Percentiles rank a stretch among this genome's conserved stretches.
phyloP scores from a whole-genome alignment of 2,113 vertebrate genomes.

The Nasalis larvatus region DNA sequence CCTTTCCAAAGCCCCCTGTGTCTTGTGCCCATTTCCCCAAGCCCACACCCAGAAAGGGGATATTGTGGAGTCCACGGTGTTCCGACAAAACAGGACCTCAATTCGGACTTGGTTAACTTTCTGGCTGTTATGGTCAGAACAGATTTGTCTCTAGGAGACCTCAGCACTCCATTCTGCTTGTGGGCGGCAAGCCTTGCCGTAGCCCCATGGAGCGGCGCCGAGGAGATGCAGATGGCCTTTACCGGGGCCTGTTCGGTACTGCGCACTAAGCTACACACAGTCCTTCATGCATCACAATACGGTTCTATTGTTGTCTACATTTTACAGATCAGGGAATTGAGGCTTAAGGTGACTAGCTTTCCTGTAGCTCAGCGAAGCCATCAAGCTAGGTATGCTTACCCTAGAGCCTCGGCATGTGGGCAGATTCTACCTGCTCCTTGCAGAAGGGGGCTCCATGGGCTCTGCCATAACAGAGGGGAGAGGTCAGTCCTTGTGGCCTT shows the following conservation, averaged over 20 bases:
- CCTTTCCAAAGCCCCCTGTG: rapidly evolving
- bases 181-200: rapidly evolving
- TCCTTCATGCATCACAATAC: rapidly evolving
- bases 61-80: rapidly evolving
- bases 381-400: rapidly evolving
- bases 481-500: too few species aligned
- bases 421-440: rapidly evolving
- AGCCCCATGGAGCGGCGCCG: rapidly evolving
- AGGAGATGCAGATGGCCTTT: background rate
- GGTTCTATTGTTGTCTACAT: rapidly evolving
- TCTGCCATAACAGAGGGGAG: rapidly evolving
- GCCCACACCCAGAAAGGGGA: background rate
- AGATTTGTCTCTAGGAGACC: too few species aligned
- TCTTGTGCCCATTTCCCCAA: rapidly evolving
- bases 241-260: rapidly evolving
- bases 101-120: background rate
- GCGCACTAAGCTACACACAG: rapidly evolving
- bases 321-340: background rate
- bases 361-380: too few species aligned
- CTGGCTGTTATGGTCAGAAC: background rate
- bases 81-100: background rate
- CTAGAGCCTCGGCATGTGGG: rapidly evolving
- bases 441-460: rapidly evolving
- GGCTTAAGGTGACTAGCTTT: background rate
- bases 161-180: rapidly evolving